A percentile compares a stretch with the other conserved stretches of the same genome.
Evolutionary conservation across 2,113 vertebrate genomes (phyloP).

Genomic region (Equus przewalskii): DNA sequence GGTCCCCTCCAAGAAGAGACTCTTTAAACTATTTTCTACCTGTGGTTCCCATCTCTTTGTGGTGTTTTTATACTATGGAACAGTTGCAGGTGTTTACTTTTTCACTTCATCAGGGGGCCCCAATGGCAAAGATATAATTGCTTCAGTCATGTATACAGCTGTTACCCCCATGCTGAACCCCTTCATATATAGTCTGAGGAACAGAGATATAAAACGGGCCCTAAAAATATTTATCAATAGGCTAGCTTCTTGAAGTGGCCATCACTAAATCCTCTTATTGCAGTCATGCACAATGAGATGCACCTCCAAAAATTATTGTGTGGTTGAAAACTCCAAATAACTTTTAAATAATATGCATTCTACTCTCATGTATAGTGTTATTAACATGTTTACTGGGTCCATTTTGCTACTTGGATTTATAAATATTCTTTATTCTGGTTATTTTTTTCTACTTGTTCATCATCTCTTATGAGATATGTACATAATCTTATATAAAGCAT

Average conservation of each 20-base stretch:
- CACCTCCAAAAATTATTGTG: neutral
- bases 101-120: conserved; percentile 45
- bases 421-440: neutral
- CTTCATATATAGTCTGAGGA: conserved; percentile 78
- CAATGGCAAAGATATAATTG: conserved; percentile 17
- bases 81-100: conserved; percentile 71
- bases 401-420: neutral
- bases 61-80: conserved; percentile 74
- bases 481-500: neutral
- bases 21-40: conserved; percentile 76
- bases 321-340: neutral
- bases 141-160: conserved; percentile 69
- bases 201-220: conserved; percentile 73
- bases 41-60: conserved; percentile 78
- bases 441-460: neutral
- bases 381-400: neutral
- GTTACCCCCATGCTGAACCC: conserved; percentile 76
- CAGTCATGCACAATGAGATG: neutral
- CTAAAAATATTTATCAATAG: conserved; percentile 7
- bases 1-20: neutral
- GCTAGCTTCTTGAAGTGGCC: neutral
- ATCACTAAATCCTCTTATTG: neutral
- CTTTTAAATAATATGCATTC: neutral
- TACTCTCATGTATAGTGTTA: neutral
- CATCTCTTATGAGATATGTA: neutral